phyloP scores from a whole-genome alignment of 2,888 invertebrate genomes.

The Agrilus cyanescens region DNA sequence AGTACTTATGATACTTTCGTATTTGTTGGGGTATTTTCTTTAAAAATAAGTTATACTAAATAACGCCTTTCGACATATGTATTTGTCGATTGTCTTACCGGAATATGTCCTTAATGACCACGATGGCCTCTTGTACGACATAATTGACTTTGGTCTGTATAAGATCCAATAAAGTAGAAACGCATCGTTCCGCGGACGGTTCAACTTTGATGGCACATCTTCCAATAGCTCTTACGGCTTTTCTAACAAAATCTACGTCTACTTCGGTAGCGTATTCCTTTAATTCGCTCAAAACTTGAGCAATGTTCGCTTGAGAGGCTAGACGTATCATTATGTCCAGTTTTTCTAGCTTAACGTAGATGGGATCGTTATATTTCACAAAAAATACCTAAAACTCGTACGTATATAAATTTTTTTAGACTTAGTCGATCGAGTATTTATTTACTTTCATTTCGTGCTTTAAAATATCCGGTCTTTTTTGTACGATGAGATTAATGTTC shows the following conservation, averaged over 20 bases:
- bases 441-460: conserved; percentile 98
- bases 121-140: conserved; percentile 98
- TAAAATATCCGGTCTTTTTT: conserved; percentile 95
- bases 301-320: conserved; percentile 95
- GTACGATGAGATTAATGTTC: conserved; percentile 98
- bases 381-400: conserved; percentile 62
- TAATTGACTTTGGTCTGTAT: conserved; percentile 99
- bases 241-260: conserved; percentile 98
- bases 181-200: conserved; percentile 96
- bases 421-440: background rate
- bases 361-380: conserved; percentile 99
- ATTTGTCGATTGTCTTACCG: conserved; percentile 36
- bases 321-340: conserved; percentile 98
- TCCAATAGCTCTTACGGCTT: conserved; percentile 96
- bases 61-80: background rate
- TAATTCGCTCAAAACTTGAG: conserved; percentile 93
- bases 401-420: background rate
- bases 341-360: conserved; percentile 98
- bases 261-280: conserved; percentile 99
- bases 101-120: conserved; percentile 97
- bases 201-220: conserved; percentile 97
- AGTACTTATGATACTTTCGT: conserved; percentile 98
- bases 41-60: conserved; percentile 8
- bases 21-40: conserved; percentile 94
- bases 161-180: conserved; percentile 90